Base-by-base conservation (phyloP, 2,113 vertebrate species). In the Tichodroma muraria region DNA sequence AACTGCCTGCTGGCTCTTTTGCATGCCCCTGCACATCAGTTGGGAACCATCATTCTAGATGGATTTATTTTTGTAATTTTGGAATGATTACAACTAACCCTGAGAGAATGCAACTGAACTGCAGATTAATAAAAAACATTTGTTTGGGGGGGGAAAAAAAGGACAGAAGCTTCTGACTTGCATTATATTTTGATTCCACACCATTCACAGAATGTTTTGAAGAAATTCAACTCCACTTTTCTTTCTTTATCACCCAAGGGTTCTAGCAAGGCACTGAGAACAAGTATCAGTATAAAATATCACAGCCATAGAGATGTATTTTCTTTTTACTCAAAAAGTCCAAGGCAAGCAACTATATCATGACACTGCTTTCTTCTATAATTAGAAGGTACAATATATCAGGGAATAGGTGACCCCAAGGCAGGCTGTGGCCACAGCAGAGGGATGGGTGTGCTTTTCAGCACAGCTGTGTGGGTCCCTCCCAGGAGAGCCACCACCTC, bases 401-500 rank as follows among this genome's bases (percentile, higher is more conserved):
- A 3, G 52, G 30, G 68, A 30, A 88, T n/a, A 87, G 85, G 69
- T 12, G 60, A 63, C 45, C 31, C 52, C 14, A 60, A 89, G 85
- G 20, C 7, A 59, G 57, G 28, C 20, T 9, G 61, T 54, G 13
- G 64, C 75, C 94, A 69, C 27, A 89, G 75, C 82, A 57, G 35
- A 79, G 69, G 6, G 9, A n/a, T 9, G 30, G 54, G 25, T 5
- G 68, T 49, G 28, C 44, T 59, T 7, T 13, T 52, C 72, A 30
- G 69, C 56, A 77, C 73, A 69, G 54, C 81, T 65, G 65, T 56
- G 44, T 8, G 21, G 14, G 75, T 40, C 47, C 35, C 56, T 28
- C 44, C 84, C 79, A 57, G 90, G 95, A 97, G 93, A 98, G 93
- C 70, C 82, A 95, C 95, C 35, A 88, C 91, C 94, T 91, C 89